Percentiles rank a stretch among this genome's conserved stretches.
Evolutionary conservation across 2,797 vertebrate species (phyloP).

Genomic region (Coreius guichenoti): DNA sequence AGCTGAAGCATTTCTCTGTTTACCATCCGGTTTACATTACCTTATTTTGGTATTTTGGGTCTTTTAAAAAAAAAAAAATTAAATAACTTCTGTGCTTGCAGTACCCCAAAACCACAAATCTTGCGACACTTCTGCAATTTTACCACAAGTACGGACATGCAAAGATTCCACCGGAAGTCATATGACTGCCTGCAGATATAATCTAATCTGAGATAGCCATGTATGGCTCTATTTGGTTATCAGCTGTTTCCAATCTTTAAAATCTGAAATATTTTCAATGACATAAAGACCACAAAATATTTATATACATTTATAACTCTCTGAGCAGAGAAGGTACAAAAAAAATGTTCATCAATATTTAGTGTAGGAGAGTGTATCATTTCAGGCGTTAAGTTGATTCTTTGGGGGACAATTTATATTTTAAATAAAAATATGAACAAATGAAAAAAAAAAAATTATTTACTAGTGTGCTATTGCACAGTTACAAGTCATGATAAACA

Average conservation of each 20-base stretch:
- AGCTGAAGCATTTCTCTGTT: neutral
- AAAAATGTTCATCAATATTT: neutral
- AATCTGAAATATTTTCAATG: neutral
- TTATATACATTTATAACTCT: neutral
- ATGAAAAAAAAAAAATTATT: neutral
- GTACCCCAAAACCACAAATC: neutral
- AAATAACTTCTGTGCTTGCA: neutral
- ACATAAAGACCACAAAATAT: neutral
- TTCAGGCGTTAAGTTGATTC: neutral
- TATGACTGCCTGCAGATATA: constrained; percentile 17
- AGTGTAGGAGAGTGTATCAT: neutral
- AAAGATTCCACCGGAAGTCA: constrained; percentile 31
- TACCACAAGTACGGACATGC: constrained; percentile 10
- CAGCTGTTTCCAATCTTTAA: neutral
- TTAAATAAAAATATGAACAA: neutral
- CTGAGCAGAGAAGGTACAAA: neutral
- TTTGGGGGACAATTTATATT: neutral
- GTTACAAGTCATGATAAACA: neutral
- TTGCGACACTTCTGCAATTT: constrained; percentile 18
- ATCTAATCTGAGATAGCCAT: neutral
- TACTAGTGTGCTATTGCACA: neutral
- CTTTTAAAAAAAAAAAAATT: neutral
- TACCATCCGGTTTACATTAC: neutral
- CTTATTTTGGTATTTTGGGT: neutral
- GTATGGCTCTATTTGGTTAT: neutral